Evolutionary conservation across 2,113 vertebrate species (phyloP).

Genomic region (Loxodonta africana): DNA sequence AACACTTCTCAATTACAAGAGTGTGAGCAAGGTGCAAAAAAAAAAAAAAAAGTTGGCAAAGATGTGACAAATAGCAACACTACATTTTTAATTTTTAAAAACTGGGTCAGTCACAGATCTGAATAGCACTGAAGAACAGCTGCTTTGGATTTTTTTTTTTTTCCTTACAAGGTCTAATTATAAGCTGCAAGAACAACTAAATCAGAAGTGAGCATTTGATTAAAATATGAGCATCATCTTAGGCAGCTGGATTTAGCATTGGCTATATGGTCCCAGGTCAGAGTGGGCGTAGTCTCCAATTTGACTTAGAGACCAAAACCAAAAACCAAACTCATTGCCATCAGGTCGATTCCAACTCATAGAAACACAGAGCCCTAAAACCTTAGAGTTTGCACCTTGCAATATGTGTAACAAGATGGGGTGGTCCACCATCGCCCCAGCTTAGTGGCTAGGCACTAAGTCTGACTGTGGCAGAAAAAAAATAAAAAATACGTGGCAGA

Average conservation of each 20-base stretch:
- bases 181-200: conserved; percentile 70
- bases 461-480: neutral
- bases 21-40: conserved; percentile 15
- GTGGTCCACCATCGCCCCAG: neutral
- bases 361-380: neutral
- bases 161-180: conserved; percentile 69
- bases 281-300: neutral
- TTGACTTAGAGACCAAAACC: neutral
- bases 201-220: conserved; percentile 59
- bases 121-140: conserved; percentile 69
- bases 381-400: neutral
- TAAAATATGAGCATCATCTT: neutral
- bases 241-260: neutral
- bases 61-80: conserved; percentile 28
- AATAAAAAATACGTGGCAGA: neutral
- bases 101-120: conserved; percentile 79
- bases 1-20: neutral
- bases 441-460: neutral
- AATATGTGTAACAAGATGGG: neutral
- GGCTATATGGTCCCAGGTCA: neutral
- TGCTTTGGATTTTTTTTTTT: conserved; percentile 36
- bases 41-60: neutral
- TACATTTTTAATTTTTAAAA: conserved; percentile 75
- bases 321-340: too few species aligned
- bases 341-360: too few species aligned